Base-by-base conservation (phyloP, 2,888 invertebrate species). In the Leptinotarsa rubiginosa region DNA sequence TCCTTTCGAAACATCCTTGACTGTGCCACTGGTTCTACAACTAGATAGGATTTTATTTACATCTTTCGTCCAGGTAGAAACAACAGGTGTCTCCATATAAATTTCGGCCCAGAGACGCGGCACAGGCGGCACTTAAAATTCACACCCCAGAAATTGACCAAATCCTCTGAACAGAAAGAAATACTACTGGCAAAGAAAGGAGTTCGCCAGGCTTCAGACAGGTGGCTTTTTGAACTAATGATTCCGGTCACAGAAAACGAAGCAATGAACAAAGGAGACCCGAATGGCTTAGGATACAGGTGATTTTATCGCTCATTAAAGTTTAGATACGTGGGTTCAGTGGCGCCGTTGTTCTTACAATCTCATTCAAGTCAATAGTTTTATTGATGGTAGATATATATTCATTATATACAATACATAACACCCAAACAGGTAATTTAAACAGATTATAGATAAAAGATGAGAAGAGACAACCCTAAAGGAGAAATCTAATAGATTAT, bases 1-100 rank as follows among this genome's bases (percentile, higher is more conserved):
- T 50, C 56, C 56, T 13, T 22, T 22, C 4, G 12, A 3, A 56
- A 22, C 22, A 56, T 22, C 20, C 18, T 18, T 56, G 56, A 10
- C 18, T 56, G 4, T 15, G 56, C 22, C 56, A 56, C 56, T 56
- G 56, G 13, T 56, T 22, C 56, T 56, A 15, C 4, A 56, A 10
- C 56, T 56, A 56, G 22, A 56, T 56, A 20, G 56, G 56, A 56
- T 22, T 56, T 22, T 56, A 10, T 56, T 56, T 22, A 25, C 31
- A 31, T 31, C 62, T 62, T 62, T 41, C 3, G 31, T 62, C n/a
- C 62, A 62, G 62, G 70, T 74, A 74, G 65, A 70, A 67, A 70
- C 74, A 74, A 74, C 74, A 74, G 74, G 74, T 74, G 74, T 70
- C 74, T 20, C 25, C 59, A 47, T 66, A 54, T 59, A 59, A 54